phyloP scores from a whole-genome alignment of 1,140 invertebrate genomes.

The Rhopalosiphum maidis region DNA sequence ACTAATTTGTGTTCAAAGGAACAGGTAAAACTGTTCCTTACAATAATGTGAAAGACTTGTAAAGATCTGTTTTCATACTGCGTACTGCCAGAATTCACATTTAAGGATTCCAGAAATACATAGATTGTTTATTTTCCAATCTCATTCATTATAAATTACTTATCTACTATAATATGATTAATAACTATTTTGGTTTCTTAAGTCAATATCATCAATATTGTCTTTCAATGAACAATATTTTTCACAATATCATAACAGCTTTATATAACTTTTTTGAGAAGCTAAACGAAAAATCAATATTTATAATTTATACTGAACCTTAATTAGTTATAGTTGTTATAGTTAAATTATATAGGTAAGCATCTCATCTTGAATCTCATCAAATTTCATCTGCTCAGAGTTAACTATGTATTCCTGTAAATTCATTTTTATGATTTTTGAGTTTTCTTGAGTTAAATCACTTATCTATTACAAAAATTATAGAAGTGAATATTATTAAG shows the following conservation, averaged over 20 bases:
- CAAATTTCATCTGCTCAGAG: background rate
- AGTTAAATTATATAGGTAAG: background rate
- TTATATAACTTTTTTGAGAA: background rate
- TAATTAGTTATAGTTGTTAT: background rate
- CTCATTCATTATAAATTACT: background rate
- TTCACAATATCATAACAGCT: background rate
- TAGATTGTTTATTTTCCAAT: background rate
- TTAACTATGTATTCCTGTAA: too few relatives aligned
- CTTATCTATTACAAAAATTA: too few relatives aligned
- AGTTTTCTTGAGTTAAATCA: too few relatives aligned
- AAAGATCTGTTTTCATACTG: background rate
- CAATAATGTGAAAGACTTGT: background rate
- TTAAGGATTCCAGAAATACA: background rate
- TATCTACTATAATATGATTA: background rate
- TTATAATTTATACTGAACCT: background rate
- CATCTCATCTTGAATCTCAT: background rate
- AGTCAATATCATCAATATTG: background rate
- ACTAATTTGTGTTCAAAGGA: conserved; percentile 11
- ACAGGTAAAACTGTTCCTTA: background rate
- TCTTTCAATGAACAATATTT: background rate
- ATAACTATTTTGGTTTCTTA: background rate
- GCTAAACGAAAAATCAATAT: background rate
- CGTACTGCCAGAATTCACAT: background rate
- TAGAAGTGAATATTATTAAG: background rate
- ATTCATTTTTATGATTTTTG: too few relatives aligned